Evolutionary conservation across 2,888 invertebrate species (phyloP).

Genomic region (Lasioglossum morio): DNA sequence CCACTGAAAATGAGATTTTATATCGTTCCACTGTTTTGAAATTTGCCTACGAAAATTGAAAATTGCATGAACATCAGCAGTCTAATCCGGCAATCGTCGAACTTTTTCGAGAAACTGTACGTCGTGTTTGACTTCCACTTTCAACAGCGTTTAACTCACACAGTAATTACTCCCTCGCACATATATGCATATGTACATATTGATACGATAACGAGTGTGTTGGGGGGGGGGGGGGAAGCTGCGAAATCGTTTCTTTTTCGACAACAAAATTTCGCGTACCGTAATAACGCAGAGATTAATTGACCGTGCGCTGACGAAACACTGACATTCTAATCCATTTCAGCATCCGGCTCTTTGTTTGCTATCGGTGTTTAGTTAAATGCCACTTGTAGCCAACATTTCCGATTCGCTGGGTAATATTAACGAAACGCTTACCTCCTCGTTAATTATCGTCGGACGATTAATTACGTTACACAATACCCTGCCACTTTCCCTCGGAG

Average conservation of each 20-base stretch:
- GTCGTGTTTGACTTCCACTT: background rate
- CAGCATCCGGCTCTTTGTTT: background rate
- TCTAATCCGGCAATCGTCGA: too few species aligned
- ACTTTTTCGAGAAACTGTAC: background rate
- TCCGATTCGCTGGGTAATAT: background rate
- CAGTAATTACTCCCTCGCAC: background rate
- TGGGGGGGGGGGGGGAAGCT: background rate
- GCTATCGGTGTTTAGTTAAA: background rate
- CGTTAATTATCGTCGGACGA: constrained; percentile 23
- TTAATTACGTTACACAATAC: constrained; percentile 5
- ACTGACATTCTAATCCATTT: background rate
- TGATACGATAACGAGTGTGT: background rate
- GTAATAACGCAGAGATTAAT: background rate
- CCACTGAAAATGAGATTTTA: too few species aligned
- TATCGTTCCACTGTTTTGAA: too few species aligned
- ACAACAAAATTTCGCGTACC: background rate
- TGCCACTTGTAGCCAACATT: background rate
- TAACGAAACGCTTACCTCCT: constrained; percentile 1
- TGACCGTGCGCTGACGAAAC: too few species aligned
- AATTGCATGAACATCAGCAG: too few species aligned
- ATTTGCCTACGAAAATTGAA: too few species aligned
- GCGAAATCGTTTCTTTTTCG: background rate
- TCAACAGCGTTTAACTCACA: too few species aligned
- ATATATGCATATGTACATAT: background rate
- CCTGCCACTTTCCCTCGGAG: too few species aligned